Evolutionary conservation across 1,140 invertebrate species (phyloP).

Genomic region (Saxidomus purpurata): DNA sequence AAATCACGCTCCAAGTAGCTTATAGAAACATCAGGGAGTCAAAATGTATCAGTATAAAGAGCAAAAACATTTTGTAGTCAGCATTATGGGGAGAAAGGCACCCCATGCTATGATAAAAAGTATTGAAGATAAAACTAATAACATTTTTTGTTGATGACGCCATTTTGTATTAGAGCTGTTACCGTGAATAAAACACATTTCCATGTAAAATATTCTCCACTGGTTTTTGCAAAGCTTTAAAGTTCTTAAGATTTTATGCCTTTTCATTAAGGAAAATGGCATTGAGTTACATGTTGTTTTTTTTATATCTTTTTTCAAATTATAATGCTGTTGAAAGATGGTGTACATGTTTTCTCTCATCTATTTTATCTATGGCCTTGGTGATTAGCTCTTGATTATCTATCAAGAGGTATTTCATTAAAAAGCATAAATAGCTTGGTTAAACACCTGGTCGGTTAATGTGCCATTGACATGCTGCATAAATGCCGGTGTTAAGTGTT

Average conservation of each 20-base stretch:
- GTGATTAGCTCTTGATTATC: background rate
- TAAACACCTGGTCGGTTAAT: constrained; percentile 4
- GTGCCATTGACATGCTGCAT: background rate
- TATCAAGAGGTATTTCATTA: constrained; percentile 23
- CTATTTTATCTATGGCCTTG: background rate
- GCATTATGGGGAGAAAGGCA: too few species aligned
- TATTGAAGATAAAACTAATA: too few species aligned
- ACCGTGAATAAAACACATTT: too few species aligned
- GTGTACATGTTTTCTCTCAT: background rate
- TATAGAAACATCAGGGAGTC: too few species aligned
- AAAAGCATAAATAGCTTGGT: background rate
- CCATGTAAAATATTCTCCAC: background rate
- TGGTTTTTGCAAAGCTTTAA: background rate
- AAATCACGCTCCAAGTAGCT: too few species aligned
- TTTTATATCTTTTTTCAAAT: background rate
- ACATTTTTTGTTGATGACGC: too few species aligned
- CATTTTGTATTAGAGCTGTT: too few species aligned
- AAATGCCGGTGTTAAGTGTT: background rate
- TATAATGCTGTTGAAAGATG: background rate
- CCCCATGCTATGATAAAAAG: too few species aligned
- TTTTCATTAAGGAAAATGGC: too few species aligned
- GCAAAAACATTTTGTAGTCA: too few species aligned
- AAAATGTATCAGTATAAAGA: too few species aligned
- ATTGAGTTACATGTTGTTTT: too few species aligned
- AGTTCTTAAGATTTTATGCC: background rate